Conservation (phyloP, 2,888 invertebrate genomes). For the Ophion ellenae region DNA sequence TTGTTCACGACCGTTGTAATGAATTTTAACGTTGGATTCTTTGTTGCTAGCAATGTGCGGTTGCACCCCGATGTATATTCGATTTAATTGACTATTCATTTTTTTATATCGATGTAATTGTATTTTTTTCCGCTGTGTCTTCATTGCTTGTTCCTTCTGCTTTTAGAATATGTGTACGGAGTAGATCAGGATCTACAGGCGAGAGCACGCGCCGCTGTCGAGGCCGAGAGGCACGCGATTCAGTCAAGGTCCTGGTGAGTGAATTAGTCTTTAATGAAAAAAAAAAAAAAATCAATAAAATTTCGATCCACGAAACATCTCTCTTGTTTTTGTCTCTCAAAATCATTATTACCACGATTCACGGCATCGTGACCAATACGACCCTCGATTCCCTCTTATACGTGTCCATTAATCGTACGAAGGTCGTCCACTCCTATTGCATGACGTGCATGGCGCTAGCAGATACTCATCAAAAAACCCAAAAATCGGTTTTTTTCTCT, state of each 20-base stretch:
- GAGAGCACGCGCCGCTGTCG: constrained; percentile 81
- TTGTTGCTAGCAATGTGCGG: not conserved
- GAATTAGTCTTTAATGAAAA: constrained; percentile 6
- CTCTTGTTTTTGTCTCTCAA: not conserved
- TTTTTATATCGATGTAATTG: not conserved
- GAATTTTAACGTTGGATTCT: not conserved
- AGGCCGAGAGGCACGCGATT: constrained; percentile 79
- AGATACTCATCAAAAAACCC: not conserved
- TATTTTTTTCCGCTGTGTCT: not conserved
- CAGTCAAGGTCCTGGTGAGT: constrained; percentile 77
- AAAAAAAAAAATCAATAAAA: constrained; percentile 5
- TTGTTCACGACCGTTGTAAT: not conserved
- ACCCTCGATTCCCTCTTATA: not conserved
- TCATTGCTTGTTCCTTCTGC: not conserved
- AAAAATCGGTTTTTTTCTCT: constrained; percentile 4
- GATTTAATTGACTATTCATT: not conserved
- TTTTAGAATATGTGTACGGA: constrained; percentile 81
- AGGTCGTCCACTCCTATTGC: constrained; percentile 24
- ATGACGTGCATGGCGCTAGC: not conserved
- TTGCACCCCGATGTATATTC: not conserved
- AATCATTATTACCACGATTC: not conserved
- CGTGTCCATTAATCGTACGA: constrained; percentile 1
- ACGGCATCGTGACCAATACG: not conserved
- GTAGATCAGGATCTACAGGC: constrained; percentile 82
- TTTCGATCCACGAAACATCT: not conserved